Percentiles rank a stretch among this genome's conserved stretches.
These are phyloP conservation scores for Tridacna gigas DNA, from an alignment of 2,888 invertebrate genomes.

Conservation along the genomic window DNA sequence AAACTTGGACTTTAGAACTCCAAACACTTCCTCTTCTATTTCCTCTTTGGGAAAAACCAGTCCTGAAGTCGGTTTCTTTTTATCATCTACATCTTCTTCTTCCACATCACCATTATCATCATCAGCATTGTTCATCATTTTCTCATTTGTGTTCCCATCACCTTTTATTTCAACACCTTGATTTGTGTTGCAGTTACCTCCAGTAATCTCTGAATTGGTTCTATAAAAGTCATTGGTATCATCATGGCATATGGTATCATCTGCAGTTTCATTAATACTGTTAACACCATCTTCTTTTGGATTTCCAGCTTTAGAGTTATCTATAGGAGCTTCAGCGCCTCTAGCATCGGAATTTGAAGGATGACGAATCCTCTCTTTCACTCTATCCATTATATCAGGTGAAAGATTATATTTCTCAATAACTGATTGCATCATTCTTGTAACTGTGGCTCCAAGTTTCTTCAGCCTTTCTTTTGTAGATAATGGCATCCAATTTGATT, in stretches of 20 bases:
- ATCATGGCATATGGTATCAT: neutral
- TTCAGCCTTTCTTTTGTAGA: constrained; percentile 10
- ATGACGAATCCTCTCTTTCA: constrained; percentile 24
- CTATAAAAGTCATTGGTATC: neutral
- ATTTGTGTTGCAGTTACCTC: neutral
- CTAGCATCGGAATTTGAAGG: neutral
- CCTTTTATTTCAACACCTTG: neutral
- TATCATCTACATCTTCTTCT: neutral
- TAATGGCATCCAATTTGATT: neutral
- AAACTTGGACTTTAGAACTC: constrained; percentile 33
- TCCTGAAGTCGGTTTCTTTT: neutral
- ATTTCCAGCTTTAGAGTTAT: neutral
- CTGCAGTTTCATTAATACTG: neutral
- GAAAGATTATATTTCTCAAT: constrained; percentile 41
- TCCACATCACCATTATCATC: neutral
- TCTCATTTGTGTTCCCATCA: neutral
- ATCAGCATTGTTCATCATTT: neutral
- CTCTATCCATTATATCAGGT: constrained; percentile 28
- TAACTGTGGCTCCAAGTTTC: constrained; percentile 24
- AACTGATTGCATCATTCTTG: constrained; percentile 27
- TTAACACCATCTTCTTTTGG: neutral
- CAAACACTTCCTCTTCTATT: constrained; percentile 34
- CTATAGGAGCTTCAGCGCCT: neutral
- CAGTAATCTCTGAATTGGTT: neutral
- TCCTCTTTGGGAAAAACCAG: neutral